Evolutionary conservation across 2,797 vertebrate species (phyloP).

Genomic region (Chrosomus eos): DNA sequence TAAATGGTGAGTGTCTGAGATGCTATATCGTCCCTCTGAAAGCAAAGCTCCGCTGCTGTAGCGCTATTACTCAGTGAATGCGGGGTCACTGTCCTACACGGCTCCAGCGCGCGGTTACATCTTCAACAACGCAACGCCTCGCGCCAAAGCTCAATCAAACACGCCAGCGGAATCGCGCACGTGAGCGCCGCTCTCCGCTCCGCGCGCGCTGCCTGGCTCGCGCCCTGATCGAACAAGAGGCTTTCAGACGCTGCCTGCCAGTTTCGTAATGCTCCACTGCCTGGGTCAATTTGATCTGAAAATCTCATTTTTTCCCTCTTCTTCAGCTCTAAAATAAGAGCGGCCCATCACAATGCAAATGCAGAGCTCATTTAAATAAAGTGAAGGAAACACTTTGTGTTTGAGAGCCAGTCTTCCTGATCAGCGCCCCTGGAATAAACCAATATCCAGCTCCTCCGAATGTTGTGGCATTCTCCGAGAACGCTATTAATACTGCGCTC

Average conservation of each 20-base stretch:
- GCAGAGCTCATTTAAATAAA: conserved; percentile 99
- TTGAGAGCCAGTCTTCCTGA: conserved; percentile 99
- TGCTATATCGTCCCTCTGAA: conserved; percentile 44
- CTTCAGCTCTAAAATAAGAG: conserved; percentile 96
- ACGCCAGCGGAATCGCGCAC: conserved; percentile 73
- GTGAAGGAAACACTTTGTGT: conserved; percentile 99
- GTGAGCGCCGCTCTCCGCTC: conserved; percentile 75
- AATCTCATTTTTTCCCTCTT: conserved; percentile 98
- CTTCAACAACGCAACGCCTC: conserved; percentile 68
- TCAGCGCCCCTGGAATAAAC: conserved; percentile 99
- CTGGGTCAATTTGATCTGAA: conserved; percentile 99
- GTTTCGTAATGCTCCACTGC: conserved; percentile 99
- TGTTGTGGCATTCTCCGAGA: conserved; percentile 99
- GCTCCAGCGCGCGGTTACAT: conserved; percentile 64
- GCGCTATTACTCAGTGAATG: conserved; percentile 58
- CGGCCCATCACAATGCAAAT: conserved; percentile 99
- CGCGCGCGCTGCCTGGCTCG: conserved; percentile 76
- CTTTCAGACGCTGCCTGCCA: conserved; percentile 99
- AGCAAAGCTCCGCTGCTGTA: conserved; percentile 43
- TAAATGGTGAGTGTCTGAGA: conserved; percentile 56
- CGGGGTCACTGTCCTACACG: conserved; percentile 74
- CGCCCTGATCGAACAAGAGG: conserved; percentile 96
- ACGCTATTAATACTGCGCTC: conserved; percentile 91
- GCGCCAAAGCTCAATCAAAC: conserved; percentile 66
- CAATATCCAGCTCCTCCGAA: conserved; percentile 97